phyloP scores from a whole-genome alignment of 2,113 vertebrate genomes.

The Siphamia tubifer region DNA sequence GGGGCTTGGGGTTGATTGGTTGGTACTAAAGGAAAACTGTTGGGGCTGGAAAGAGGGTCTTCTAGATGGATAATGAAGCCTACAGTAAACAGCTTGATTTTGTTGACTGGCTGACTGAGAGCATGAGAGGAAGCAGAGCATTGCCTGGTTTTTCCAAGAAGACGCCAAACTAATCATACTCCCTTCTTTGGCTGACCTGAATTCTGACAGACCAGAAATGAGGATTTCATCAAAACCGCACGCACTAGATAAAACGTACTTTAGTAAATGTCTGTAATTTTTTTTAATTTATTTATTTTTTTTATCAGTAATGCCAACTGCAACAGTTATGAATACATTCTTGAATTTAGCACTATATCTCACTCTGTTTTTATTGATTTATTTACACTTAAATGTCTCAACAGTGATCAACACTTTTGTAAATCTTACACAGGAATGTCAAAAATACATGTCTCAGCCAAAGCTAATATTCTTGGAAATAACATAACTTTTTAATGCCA shows the following conservation, averaged over 20 bases:
- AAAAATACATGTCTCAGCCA: neutral
- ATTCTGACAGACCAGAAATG: conserved; percentile 54
- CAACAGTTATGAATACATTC: too few species aligned
- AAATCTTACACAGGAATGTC: neutral
- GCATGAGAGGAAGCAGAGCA: conserved; percentile 50
- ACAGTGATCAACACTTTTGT: neutral
- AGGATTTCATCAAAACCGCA: conserved; percentile 37
- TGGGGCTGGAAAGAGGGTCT: conserved; percentile 45
- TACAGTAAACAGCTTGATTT: conserved; percentile 74
- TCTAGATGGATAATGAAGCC: conserved; percentile 69
- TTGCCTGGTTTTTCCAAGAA: conserved; percentile 67
- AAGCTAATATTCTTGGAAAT: conserved; percentile 45
- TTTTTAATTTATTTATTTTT: neutral
- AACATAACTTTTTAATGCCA: conserved; percentile 41
- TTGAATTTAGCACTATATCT: neutral
- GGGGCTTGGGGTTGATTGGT: conserved; percentile 63
- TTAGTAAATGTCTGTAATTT: neutral
- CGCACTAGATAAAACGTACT: conserved; percentile 11
- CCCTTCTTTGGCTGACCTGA: conserved; percentile 50
- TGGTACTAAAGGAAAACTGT: conserved; percentile 55
- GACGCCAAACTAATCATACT: conserved; percentile 54
- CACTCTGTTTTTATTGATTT: neutral
- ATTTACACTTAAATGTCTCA: neutral
- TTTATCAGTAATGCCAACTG: neutral
- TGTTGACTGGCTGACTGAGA: conserved; percentile 50